A percentile compares a stretch with the other conserved stretches of the same genome.
Conservation (phyloP, 2,888 invertebrate species). For the Chironomus tentans region DNA sequence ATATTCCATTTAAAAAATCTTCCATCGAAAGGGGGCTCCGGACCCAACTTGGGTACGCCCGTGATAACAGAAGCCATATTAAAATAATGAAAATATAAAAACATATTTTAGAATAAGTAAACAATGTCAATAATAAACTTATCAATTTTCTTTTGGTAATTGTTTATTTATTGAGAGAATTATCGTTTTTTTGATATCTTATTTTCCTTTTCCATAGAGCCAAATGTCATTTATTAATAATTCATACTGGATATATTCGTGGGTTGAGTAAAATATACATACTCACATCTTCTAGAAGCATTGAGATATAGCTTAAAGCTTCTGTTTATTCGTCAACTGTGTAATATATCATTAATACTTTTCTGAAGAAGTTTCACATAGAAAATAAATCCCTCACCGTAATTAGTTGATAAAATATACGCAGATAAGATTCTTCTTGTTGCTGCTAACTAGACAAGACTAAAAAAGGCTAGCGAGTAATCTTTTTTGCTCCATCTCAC, state of each 20-base stretch:
- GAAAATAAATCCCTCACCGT: not conserved
- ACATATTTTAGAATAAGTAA: not conserved
- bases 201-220: not conserved
- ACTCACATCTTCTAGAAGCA: not conserved
- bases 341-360: no score
- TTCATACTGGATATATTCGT: not conserved
- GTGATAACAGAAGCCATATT: no score
- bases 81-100: not conserved
- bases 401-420: not conserved
- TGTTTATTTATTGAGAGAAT: constrained; percentile 19
- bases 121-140: not conserved
- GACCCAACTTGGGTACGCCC: no score
- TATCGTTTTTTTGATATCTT: not conserved
- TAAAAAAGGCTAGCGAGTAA: no score
- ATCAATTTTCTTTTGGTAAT: constrained; percentile 12
- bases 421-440: not conserved
- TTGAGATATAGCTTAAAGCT: not conserved
- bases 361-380: no score
- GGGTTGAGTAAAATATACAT: not conserved
- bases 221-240: constrained; percentile 1
- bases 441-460: no score
- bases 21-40: no score
- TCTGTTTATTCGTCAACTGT: no score
- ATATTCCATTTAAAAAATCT: no score
- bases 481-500: not conserved